Conservation (phyloP, 2,888 invertebrate species). For the Drosophila recens region DNA sequence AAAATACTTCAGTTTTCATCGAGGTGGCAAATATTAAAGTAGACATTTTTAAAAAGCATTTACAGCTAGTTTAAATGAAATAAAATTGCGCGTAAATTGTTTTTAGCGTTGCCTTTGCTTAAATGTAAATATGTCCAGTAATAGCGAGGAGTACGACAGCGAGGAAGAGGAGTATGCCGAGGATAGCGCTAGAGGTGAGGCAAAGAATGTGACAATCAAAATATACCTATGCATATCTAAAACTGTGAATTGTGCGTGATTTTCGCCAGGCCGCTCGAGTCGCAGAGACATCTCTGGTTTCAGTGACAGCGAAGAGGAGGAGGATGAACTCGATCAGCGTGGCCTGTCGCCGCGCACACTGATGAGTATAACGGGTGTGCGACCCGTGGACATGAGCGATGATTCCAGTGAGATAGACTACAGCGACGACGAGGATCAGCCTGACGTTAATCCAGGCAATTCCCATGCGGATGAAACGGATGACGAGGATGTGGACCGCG, state of each 20-base stretch:
- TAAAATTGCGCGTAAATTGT: constrained; percentile 27
- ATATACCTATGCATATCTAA: not conserved
- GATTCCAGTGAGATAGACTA: constrained; percentile 79
- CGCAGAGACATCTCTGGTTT: constrained; percentile 4
- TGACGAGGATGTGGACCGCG: constrained; percentile 9
- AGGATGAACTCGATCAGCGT: constrained; percentile 70
- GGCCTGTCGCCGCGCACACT: constrained; percentile 83
- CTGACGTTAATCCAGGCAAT: not conserved
- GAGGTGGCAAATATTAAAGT: constrained; percentile 6
- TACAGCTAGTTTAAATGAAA: constrained; percentile 25
- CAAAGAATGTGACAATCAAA: not conserved
- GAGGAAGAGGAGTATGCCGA: constrained; percentile 36
- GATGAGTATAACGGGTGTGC: constrained; percentile 83
- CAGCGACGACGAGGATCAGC: constrained; percentile 57
- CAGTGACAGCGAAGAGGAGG: constrained; percentile 64
- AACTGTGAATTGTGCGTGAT: not conserved
- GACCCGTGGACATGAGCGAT: constrained; percentile 76
- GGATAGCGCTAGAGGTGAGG: constrained; percentile 41
- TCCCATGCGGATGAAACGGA: constrained; percentile 8
- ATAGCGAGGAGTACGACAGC: constrained; percentile 37
- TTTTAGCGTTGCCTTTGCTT: not conserved
- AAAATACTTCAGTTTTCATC: too few relatives aligned
- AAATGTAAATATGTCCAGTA: constrained; percentile 37
- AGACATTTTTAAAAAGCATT: constrained; percentile 11
- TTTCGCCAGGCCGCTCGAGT: constrained; percentile 38